Conservation (phyloP, 2,113 vertebrate species). For the Rattus norvegicus region GRCr8 NC_086026.1:40990501-40991000, state of each 20-base stretch:
- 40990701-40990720: background rate
- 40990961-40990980: background rate
- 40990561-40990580: background rate
- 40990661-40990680: background rate
- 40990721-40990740: background rate
- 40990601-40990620: background rate
- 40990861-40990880: background rate
- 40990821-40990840: background rate
- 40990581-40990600: background rate
- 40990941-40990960: background rate
- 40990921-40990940: background rate
- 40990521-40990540: background rate
- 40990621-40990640: background rate
- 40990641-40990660: background rate
- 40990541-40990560: background rate
- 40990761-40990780: too few relatives aligned
- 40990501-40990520: background rate
- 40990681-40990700: background rate
- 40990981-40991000: background rate
- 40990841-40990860: background rate
- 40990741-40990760: background rate
- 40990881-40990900: background rate
- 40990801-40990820: background rate
- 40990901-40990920: background rate
- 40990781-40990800: background rate